Evolutionary conservation across 2,888 invertebrate species (phyloP).

Genomic region (Athalia rosae): DNA sequence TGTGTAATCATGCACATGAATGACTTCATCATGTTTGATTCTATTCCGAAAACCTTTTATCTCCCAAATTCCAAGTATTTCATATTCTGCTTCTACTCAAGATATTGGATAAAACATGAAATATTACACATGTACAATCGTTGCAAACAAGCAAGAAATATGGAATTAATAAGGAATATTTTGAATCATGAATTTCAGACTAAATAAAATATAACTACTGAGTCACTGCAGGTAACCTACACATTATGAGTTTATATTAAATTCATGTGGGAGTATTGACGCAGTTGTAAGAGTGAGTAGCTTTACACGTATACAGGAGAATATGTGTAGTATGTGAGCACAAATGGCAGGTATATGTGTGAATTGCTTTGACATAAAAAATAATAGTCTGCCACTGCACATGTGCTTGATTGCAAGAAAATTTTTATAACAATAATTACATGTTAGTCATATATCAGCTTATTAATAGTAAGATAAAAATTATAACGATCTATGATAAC

Average conservation of each 20-base stretch:
- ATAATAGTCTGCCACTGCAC: neutral
- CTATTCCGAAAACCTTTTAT: no score
- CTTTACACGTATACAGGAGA: neutral
- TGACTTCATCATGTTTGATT: no score
- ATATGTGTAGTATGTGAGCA: neutral
- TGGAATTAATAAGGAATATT: neutral
- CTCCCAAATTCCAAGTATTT: no score
- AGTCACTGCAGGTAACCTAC: slow-evolving; percentile 20
- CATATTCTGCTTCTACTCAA: no score
- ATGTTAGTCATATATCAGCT: neutral
- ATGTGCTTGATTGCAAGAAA: neutral
- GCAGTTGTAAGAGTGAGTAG: slow-evolving; percentile 10
- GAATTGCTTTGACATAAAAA: neutral
- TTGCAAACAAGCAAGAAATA: neutral
- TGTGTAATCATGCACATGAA: no score
- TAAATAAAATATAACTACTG: slow-evolving; percentile 17
- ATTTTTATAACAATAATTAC: neutral
- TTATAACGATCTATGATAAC: neutral
- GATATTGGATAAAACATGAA: no score
- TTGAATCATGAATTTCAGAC: neutral
- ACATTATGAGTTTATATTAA: slow-evolving; percentile 16
- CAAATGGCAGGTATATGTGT: neutral
- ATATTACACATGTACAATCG: neutral
- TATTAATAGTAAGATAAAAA: neutral
- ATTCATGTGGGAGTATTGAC: slow-evolving; percentile 40